Base-by-base conservation (phyloP, 2,113 vertebrate species). In the Galemys pyrenaicus region DNA sequence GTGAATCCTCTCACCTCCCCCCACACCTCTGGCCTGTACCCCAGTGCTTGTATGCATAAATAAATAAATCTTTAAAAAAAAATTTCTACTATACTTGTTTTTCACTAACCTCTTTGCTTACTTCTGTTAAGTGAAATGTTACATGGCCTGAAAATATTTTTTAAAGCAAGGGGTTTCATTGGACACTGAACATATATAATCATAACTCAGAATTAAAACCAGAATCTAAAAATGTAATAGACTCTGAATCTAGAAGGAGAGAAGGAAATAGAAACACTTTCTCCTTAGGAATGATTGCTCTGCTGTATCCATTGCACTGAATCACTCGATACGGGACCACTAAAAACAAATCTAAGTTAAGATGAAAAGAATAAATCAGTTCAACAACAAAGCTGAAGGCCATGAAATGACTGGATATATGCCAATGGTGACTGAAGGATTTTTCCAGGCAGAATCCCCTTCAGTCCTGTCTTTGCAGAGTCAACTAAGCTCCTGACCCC, bases 341-440 rank as follows among this genome's bases (percentile, higher is more conserved):
- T 93, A 77, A 91, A 94, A 89, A 79, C 37, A 79, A 95, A 86
- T 75, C 62, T 87, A 80, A 85, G 26, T 77, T 85, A 78, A 91
- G 78, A 87, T 20, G 41, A 87, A 91, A 88, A 54, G 15, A 91
- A 65, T 83, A 92, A 96, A 54, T 83, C 58, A 91, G 20, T 60
- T 87, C 46, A 89, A 79, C 86, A 39, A 75, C 16, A 87, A 89
- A 81, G 6, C 30, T 90, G 44, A 92, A 88, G 44, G 46, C 44
- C 54, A 54, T 46, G 2, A 64, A 86, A 80, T 58, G 77, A 54
- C 58, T 80, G 30, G 75, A 41, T 41, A 51, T 39, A 83, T 71
- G n/a, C 37, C 89, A 73, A 3, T 15, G 12, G 37, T 75, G 41
- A 94, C 1, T 70, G 39, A 93, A 74, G 65, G 65, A 56, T 17